These are phyloP conservation scores for Aricia agestis DNA, from an alignment of 1,140 invertebrate genomes.

Conservation along the genomic window DNA sequence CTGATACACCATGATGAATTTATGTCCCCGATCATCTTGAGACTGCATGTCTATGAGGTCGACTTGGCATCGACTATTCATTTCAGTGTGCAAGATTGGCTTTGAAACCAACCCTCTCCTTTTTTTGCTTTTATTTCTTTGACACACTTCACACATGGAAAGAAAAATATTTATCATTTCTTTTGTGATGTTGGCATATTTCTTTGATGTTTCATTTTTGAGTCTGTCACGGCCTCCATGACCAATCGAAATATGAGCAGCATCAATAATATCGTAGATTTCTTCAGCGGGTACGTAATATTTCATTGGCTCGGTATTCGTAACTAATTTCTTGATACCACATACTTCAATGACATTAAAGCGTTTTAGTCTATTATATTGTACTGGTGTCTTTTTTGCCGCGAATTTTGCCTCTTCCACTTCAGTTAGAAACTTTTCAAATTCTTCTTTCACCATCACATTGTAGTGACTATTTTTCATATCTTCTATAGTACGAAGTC, in stretches of 20 bases:
- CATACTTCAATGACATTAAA: slow-evolving; percentile 7
- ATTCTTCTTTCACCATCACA: no score
- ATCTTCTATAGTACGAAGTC: no score
- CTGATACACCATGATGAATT: slow-evolving; percentile 66
- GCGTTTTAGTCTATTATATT: slow-evolving; percentile 6
- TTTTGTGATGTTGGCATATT: slow-evolving; percentile 34
- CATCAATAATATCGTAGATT: slow-evolving; percentile 32
- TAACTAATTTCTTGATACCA: not conserved
- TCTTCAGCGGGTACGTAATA: slow-evolving; percentile 25
- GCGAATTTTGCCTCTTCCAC: slow-evolving; percentile 17
- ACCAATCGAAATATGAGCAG: slow-evolving; percentile 36
- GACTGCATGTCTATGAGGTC: slow-evolving; percentile 60
- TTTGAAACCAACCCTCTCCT: slow-evolving; percentile 17
- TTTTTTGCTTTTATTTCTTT: slow-evolving; percentile 14
- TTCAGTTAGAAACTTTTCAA: not conserved
- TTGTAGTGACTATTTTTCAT: no score
- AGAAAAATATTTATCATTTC: slow-evolving; percentile 51
- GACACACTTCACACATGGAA: slow-evolving; percentile 17
- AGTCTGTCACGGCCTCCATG: slow-evolving; percentile 18
- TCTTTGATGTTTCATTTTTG: slow-evolving; percentile 29
- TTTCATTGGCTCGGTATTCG: not conserved
- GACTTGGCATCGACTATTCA: slow-evolving; percentile 56
- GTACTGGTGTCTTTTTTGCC: slow-evolving; percentile 1
- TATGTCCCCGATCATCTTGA: slow-evolving; percentile 48
- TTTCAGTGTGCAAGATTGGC: slow-evolving; percentile 16